Conservation (phyloP, 2,888 invertebrate genomes). For the Orgyia antiqua region DNA sequence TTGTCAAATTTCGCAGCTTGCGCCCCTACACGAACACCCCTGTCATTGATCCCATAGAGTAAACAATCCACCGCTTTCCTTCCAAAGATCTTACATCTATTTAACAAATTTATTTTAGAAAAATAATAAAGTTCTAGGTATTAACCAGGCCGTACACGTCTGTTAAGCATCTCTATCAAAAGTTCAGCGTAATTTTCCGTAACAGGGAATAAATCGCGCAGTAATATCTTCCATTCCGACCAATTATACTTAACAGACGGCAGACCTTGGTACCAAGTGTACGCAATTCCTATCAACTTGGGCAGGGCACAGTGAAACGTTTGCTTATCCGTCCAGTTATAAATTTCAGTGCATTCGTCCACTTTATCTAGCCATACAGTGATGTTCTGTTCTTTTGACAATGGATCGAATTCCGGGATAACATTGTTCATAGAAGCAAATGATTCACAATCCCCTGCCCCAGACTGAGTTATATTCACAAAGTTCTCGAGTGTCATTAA, state of each 20-base stretch:
- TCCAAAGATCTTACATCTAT: slow-evolving; percentile 1
- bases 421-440: not conserved
- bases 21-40: not conserved
- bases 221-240: slow-evolving; percentile 17
- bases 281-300: slow-evolving; percentile 16
- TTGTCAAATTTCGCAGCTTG: slow-evolving; percentile 1
- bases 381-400: not conserved
- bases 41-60: not conserved
- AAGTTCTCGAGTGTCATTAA: not conserved
- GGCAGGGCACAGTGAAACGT: slow-evolving; percentile 14
- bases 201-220: slow-evolving; percentile 3
- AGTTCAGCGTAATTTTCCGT: not conserved
- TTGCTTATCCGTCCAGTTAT: slow-evolving; percentile 2
- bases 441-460: slow-evolving; percentile 2
- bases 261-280: slow-evolving; percentile 19
- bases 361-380: not conserved
- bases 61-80: slow-evolving; percentile 1
- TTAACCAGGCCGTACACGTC: slow-evolving; percentile 1
- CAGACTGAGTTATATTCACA: not conserved
- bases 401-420: not conserved
- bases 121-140: slow-evolving; percentile 6
- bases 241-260: slow-evolving; percentile 13
- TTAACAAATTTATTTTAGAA: slow-evolving; percentile 1
- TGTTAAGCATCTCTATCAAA: not conserved
- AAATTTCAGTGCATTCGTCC: slow-evolving; percentile 2